Conservation (phyloP, 2,797 vertebrate species). For the Sebastes matsubarae region DNA sequence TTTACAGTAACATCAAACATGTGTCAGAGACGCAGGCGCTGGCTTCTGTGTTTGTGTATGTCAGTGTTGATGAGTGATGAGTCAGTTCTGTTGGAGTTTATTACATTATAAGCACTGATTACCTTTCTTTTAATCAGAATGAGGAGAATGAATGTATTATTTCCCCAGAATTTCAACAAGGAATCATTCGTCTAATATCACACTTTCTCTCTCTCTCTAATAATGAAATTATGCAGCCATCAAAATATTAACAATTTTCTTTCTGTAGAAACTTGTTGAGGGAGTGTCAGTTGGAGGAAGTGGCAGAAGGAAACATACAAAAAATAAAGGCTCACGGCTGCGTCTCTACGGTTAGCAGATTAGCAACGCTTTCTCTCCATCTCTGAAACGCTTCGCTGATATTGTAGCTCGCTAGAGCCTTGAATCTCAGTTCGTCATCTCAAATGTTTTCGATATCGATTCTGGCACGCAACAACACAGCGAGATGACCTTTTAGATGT, state of each 20-base stretch:
- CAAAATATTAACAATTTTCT: not conserved
- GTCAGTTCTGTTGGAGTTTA: not conserved
- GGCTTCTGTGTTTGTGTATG: not conserved
- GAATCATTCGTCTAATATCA: no score
- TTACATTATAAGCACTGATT: not conserved
- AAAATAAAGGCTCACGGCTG: no score
- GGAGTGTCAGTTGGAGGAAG: not conserved
- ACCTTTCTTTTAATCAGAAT: not conserved
- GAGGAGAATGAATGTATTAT: not conserved
- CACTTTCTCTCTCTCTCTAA: not conserved
- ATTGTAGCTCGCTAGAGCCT: no score
- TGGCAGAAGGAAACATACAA: not conserved
- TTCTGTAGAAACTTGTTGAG: not conserved
- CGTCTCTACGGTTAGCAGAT: not conserved
- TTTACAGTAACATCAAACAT: slow-evolving; percentile 6
- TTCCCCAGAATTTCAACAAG: not conserved
- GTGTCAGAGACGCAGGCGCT: not conserved
- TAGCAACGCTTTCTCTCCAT: no score
- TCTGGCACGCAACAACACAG: no score
- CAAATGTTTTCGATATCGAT: no score
- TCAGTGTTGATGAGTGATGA: not conserved
- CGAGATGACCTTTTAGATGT: no score
- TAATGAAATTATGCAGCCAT: not conserved
- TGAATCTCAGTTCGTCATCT: no score
- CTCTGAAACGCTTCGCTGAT: no score